Conservation (phyloP, 2,797 vertebrate species). For the Acanthopagrus latus region DNA sequence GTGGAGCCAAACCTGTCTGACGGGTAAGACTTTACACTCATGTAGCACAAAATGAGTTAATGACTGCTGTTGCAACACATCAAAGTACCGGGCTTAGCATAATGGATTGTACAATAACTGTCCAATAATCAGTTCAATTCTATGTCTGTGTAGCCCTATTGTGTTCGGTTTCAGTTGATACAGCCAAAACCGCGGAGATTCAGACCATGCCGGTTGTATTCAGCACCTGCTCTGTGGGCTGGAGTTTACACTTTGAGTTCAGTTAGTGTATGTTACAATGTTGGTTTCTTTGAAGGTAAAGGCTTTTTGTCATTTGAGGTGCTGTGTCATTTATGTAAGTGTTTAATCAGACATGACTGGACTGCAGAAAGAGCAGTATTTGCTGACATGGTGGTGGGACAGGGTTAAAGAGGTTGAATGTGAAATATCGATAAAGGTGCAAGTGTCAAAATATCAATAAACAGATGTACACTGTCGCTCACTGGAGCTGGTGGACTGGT, state of each 20-base stretch:
- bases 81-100: not conserved
- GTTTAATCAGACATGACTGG: not conserved
- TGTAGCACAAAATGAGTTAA: not conserved
- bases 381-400: not conserved
- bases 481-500: no score
- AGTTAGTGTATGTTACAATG: not conserved
- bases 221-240: not conserved
- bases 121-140: not conserved
- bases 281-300: not conserved
- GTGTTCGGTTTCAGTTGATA: not conserved
- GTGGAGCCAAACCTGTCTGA: not conserved
- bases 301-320: not conserved
- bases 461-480: no score
- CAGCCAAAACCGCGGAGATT: not conserved
- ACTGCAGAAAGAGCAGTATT: not conserved
- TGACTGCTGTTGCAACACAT: not conserved
- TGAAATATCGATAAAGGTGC: no score
- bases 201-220: not conserved
- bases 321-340: not conserved
- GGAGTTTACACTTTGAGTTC: not conserved
- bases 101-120: not conserved
- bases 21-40: not conserved
- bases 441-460: no score
- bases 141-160: not conserved
- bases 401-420: no score